Base-by-base conservation (phyloP, 2,113 vertebrate genomes). In the Dissostichus mawsoni region DNA sequence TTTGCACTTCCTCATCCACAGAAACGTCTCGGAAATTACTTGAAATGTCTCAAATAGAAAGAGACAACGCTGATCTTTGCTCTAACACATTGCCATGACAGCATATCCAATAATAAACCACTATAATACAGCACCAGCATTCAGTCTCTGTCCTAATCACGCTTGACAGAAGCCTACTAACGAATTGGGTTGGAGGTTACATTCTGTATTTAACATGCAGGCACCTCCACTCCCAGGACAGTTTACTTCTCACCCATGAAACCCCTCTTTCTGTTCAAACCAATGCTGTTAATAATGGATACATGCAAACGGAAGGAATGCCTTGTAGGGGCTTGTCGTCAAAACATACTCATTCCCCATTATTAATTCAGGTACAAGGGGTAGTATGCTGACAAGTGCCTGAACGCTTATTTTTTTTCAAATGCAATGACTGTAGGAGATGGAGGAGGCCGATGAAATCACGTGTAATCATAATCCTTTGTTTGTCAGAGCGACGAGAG, bases 391-490 rank as follows among this genome's bases (percentile, higher is more conserved):
- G 89, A 89, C 73, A 84, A 62, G 84, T 44, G 61, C 72, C 73
- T 17, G 67, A 74, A 74, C 53, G 45, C 63, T 71, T 57, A 91
- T 88, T 80, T 88, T 87, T 89, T 41, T 41, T 41, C 73, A 89
- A 87, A 92, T 47, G 69, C 74, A 55, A 57, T 20, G 80, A 83
- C 86, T 53, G 58, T 4, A 78, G 88, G 89, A 92, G 79, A 90
- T 44, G 57, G 70, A 80, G 76, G 71, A 86, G 71, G 81, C 75
- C 65, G 76, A 86, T 58, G 82, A 91, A 89, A 92, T 93, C 87
- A 84, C 81, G 86, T 87, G 86, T 74, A 81, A 88, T 89, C 88
- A 89, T 88, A 89, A 87, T 89, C 80, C 77, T 87, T 90, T 90
- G 78, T 87, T 90, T 91, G 90, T 80, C 74, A 44, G 53, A 85